Evolutionary conservation across 2,888 invertebrate genomes (phyloP).

Genomic region (Trissolcus brochymenae): DNA sequence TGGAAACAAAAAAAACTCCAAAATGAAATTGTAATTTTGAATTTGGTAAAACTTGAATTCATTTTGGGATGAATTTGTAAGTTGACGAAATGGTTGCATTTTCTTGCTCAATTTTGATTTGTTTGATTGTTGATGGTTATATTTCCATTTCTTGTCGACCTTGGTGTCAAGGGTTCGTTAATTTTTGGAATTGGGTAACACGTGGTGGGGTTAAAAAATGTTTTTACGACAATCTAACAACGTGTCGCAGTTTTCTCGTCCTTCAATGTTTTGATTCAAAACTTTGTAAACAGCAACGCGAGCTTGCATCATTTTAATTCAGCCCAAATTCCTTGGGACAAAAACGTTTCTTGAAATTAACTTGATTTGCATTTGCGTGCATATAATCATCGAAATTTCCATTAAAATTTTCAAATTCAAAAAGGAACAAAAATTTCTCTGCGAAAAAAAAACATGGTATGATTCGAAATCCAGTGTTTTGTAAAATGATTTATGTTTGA

Average conservation of each 20-base stretch:
- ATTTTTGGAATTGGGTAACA: constrained; percentile 13
- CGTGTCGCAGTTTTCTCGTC: constrained; percentile 20
- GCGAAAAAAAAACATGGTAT: too few relatives aligned
- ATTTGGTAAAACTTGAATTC: neutral
- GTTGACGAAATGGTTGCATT: too few relatives aligned
- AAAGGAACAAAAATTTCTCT: too few relatives aligned
- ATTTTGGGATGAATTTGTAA: neutral
- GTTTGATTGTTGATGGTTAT: too few relatives aligned
- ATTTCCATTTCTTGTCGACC: constrained; percentile 7
- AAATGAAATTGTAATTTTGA: neutral
- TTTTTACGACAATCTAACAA: constrained; percentile 15
- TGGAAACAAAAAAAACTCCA: neutral
- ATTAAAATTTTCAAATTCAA: neutral
- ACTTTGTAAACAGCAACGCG: constrained; percentile 21
- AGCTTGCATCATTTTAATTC: neutral
- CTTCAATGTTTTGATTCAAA: constrained; percentile 32
- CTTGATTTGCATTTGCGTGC: neutral
- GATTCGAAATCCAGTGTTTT: neutral
- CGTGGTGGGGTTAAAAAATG: constrained; percentile 36
- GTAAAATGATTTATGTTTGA: neutral
- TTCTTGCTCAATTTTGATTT: too few relatives aligned
- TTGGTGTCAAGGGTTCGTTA: constrained; percentile 6
- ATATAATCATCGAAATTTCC: neutral
- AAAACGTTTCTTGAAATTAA: constrained; percentile 4
- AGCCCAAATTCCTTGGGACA: neutral